Evolutionary conservation across 2,113 vertebrate genomes (phyloP).

Genomic region (Centrocercus urophasianus): DNA sequence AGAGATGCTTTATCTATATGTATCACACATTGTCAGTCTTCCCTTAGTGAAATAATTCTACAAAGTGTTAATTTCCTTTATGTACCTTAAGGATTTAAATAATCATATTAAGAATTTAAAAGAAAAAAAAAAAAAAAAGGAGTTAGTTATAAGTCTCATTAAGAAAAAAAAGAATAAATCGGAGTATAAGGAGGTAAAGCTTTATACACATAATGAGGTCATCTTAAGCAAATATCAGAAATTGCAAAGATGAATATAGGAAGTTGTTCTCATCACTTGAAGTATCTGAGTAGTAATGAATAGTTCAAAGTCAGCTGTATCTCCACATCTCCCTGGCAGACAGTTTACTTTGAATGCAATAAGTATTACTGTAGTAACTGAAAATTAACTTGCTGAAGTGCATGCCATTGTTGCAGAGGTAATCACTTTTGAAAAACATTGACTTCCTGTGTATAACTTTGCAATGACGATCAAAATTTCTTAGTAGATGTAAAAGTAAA

Average conservation of each 20-base stretch:
- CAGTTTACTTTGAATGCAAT: background rate
- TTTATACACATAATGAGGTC: background rate
- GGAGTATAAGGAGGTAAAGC: background rate
- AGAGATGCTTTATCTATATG: background rate
- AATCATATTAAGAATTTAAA: background rate
- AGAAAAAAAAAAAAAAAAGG: background rate
- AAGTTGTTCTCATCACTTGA: background rate
- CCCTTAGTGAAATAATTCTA: background rate
- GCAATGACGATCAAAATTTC: background rate
- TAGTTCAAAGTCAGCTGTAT: background rate
- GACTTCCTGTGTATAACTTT: background rate
- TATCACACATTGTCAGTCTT: background rate
- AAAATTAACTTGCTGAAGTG: constrained; percentile 25
- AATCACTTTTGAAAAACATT: background rate
- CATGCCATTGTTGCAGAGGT: background rate
- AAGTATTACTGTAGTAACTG: background rate
- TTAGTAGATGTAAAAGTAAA: background rate
- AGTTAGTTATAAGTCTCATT: background rate
- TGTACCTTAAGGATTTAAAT: background rate
- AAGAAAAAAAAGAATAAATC: background rate
- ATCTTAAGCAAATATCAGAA: constrained; percentile 20
- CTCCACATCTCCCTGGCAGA: background rate
- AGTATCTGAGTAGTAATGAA: background rate
- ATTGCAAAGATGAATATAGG: background rate
- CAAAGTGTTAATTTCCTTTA: background rate